phyloP scores from a whole-genome alignment of 1,140 invertebrate genomes.

The Cecropterus lyciades region DNA sequence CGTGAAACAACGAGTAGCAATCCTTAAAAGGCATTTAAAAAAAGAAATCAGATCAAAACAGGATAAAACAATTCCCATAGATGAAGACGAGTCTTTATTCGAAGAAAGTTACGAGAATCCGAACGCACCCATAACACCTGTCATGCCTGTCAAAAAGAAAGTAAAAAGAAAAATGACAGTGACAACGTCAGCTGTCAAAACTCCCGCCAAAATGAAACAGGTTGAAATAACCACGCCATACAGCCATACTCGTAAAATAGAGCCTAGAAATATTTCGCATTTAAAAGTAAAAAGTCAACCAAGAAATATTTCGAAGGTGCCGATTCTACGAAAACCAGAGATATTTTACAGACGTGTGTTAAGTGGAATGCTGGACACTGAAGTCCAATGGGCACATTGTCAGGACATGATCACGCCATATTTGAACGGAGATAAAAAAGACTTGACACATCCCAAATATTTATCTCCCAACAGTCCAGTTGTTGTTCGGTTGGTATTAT shows the following conservation, averaged over 20 bases:
- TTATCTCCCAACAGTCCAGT: conserved; percentile 37
- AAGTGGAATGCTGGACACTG: conserved; percentile 27
- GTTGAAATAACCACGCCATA: background rate
- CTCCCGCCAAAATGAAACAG: background rate
- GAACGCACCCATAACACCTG: too few relatives aligned
- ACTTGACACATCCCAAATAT: conserved; percentile 33
- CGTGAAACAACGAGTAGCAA: too few relatives aligned
- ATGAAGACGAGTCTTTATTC: too few relatives aligned
- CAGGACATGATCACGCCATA: conserved; percentile 56
- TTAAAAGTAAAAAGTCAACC: conserved; percentile 13
- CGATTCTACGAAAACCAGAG: conserved; percentile 39
- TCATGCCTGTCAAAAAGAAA: too few relatives aligned
- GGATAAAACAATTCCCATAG: too few relatives aligned
- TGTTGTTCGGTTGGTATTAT: conserved; percentile 47
- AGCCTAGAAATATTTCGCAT: too few relatives aligned
- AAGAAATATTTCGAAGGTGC: conserved; percentile 25
- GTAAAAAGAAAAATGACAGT: too few relatives aligned
- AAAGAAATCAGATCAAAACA: too few relatives aligned
- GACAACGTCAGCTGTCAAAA: too few relatives aligned
- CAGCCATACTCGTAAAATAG: background rate
- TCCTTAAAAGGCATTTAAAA: too few relatives aligned
- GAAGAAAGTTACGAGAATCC: too few relatives aligned
- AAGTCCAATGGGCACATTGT: conserved; percentile 49
- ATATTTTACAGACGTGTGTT: conserved; percentile 54
- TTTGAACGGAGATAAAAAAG: conserved; percentile 45